Conservation (phyloP, 2,113 vertebrate genomes). For the Triplophysa tibetana region DNA sequence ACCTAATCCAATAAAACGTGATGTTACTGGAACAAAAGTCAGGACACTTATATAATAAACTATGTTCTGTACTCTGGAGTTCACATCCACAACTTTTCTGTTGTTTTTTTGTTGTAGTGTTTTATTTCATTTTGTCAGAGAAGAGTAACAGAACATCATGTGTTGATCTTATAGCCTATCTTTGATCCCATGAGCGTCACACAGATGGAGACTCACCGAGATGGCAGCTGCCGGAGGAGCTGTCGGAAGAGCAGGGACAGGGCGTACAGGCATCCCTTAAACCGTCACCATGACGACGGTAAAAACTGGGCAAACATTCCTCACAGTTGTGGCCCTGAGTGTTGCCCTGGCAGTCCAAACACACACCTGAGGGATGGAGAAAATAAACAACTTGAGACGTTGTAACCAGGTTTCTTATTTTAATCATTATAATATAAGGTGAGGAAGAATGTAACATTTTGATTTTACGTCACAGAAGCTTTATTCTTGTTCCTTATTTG, state of each 20-base stretch:
- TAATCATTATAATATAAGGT: no score
- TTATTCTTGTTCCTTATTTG: no score
- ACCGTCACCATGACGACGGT: constrained; percentile 58
- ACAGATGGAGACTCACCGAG: constrained; percentile 74
- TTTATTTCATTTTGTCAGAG: background rate
- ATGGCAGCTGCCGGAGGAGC: constrained; percentile 84
- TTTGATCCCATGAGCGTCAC: constrained; percentile 13
- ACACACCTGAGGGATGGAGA: constrained; percentile 44
- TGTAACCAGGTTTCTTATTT: no score
- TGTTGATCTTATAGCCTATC: background rate
- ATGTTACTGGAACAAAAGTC: background rate
- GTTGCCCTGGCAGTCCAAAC: constrained; percentile 83
- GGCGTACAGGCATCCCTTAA: constrained; percentile 70
- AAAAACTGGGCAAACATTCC: constrained; percentile 83
- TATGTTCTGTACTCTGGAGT: background rate
- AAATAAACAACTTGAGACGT: background rate
- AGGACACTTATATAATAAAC: constrained; percentile 5
- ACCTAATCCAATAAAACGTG: background rate
- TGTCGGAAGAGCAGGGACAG: constrained; percentile 87
- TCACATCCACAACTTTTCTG: background rate
- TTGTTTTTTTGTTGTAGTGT: background rate
- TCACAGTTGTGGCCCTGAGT: constrained; percentile 86
- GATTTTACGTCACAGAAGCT: no score
- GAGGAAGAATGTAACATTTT: no score
- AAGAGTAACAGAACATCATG: background rate